Evolutionary conservation across 2,113 vertebrate species (phyloP).

Genomic region (Cololabis saira): DNA sequence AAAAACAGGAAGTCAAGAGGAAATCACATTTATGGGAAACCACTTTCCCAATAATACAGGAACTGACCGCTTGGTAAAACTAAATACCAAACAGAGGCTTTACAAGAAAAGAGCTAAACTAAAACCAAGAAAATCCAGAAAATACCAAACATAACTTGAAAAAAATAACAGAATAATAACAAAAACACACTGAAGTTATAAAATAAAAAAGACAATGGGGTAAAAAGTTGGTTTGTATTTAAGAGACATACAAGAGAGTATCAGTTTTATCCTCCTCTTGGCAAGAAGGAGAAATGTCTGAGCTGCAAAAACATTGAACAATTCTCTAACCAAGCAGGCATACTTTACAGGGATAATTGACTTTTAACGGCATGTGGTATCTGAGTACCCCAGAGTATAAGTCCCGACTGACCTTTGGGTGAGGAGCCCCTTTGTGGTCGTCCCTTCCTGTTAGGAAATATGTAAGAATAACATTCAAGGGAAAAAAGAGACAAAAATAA

Average conservation of each 20-base stretch:
- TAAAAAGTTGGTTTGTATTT: not conserved
- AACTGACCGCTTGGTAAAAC: too few relatives aligned
- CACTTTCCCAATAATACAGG: too few relatives aligned
- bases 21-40: too few relatives aligned
- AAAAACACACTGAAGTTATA: too few relatives aligned
- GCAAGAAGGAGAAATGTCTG: constrained; percentile 6
- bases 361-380: not conserved
- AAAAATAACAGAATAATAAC: too few relatives aligned
- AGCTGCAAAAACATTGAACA: constrained; percentile 3
- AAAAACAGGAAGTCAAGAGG: too few relatives aligned
- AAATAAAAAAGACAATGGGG: too few relatives aligned
- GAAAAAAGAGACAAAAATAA: not conserved
- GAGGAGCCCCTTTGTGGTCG: not conserved
- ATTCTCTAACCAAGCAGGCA: constrained; percentile 1
- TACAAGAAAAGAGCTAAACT: too few relatives aligned
- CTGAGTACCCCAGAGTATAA: not conserved
- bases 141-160: too few relatives aligned
- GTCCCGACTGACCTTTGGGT: not conserved
- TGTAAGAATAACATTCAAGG: not conserved
- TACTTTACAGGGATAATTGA: not conserved
- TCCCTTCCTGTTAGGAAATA: not conserved
- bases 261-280: constrained; percentile 5
- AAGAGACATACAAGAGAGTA: not conserved
- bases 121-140: too few relatives aligned
- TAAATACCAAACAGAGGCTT: too few relatives aligned